A percentile compares a stretch with the other conserved stretches of the same genome.
phyloP scores from a whole-genome alignment of 2,113 vertebrate species.

The Urocitellus parryii region DNA sequence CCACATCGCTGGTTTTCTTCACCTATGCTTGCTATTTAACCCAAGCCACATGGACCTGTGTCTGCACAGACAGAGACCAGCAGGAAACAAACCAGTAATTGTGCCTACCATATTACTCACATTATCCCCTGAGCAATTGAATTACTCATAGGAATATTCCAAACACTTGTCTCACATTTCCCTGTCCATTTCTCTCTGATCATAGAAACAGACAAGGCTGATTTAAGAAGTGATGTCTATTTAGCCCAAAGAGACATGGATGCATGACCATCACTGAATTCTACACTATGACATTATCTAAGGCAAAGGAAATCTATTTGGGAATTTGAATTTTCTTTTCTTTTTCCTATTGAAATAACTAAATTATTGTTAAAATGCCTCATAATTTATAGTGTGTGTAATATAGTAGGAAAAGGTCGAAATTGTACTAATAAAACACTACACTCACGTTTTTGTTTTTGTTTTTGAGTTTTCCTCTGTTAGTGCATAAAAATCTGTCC shows the following conservation, averaged over 20 bases:
- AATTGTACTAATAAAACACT: slow-evolving; percentile 30
- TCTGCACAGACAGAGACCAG: background rate
- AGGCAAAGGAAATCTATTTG: too few species aligned
- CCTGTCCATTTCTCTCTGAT: background rate
- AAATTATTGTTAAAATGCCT: background rate
- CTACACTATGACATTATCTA: background rate
- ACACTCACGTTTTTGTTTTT: background rate
- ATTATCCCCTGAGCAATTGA: background rate
- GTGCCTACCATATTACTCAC: background rate
- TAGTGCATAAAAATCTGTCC: slow-evolving; percentile 25
- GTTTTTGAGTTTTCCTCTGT: slow-evolving; percentile 56
- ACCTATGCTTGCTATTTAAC: slow-evolving; percentile 12
- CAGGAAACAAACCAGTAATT: background rate
- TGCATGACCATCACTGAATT: background rate
- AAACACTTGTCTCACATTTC: background rate
- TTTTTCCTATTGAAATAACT: slow-evolving; percentile 46
- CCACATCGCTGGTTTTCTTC: slow-evolving; percentile 16
- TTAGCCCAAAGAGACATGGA: background rate
- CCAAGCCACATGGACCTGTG: background rate
- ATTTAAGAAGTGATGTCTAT: background rate
- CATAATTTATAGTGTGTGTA: background rate
- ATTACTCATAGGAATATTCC: background rate
- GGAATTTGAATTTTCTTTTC: slow-evolving; percentile 22
- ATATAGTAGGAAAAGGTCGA: background rate
- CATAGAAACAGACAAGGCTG: slow-evolving; percentile 37